Percentiles rank a stretch among this genome's conserved stretches.
Conservation (phyloP, 1,140 invertebrate species). For the Sminthurides bifidus region DNA sequence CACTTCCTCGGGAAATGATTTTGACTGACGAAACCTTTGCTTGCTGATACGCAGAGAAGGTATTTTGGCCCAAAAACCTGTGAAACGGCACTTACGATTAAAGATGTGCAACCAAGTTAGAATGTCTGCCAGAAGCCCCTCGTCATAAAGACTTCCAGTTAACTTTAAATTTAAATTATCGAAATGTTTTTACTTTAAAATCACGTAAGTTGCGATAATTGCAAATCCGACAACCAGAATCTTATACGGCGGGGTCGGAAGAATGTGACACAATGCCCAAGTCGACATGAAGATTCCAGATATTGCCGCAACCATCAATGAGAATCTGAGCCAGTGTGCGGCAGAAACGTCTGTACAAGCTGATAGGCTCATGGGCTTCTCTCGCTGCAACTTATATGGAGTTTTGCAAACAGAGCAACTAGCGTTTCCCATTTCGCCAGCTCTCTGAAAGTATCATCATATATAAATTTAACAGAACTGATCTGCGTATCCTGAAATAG, state of each 20-base stretch:
- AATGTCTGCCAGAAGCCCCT: not conserved
- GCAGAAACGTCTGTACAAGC: conserved; percentile 56
- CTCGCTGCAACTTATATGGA: conserved; percentile 57
- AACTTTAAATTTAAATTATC: conserved; percentile 1
- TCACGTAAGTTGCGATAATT: conserved; percentile 67
- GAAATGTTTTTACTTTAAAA: conserved; percentile 51
- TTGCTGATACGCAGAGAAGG: conserved; percentile 70
- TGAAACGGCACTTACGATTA: too few relatives aligned
- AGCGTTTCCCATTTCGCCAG: conserved; percentile 17
- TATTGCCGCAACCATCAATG: conserved; percentile 53
- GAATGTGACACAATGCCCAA: conserved; percentile 70
- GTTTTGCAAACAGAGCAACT: conserved; percentile 69
- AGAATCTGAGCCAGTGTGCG: conserved; percentile 65
- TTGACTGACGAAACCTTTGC: conserved; percentile 78
- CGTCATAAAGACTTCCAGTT: too few relatives aligned
- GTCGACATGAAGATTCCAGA: conserved; percentile 58
- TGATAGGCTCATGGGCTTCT: conserved; percentile 56
- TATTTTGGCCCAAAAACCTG: conserved; percentile 71
- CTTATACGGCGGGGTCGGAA: conserved; percentile 59
- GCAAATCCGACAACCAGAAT: conserved; percentile 67
- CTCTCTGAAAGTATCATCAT: conserved; percentile 7
- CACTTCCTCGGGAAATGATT: conserved; percentile 44
- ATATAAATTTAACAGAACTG: conserved; percentile 2
- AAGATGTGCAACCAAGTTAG: conserved; percentile 10
- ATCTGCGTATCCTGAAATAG: too few relatives aligned